Conservation (phyloP, 1,140 invertebrate genomes). For the Drosophila trapezifrons region DNA sequence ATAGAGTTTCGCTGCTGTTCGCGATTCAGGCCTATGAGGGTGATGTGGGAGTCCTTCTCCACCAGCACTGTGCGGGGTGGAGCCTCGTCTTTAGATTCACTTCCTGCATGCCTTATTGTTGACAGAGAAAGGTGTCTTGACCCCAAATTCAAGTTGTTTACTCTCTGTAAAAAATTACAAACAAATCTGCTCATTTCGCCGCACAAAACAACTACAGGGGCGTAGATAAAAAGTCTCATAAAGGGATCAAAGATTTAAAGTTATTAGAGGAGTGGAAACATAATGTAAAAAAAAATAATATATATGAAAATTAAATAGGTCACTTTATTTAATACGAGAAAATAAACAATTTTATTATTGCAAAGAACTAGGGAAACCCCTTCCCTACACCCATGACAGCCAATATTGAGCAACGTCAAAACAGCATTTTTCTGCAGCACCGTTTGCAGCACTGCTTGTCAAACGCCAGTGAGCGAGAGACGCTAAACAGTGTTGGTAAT, state of each 20-base stretch:
- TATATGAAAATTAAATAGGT: too few species aligned
- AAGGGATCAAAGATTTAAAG: not conserved
- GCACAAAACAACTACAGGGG: conserved; percentile 5
- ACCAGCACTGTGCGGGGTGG: conserved; percentile 53
- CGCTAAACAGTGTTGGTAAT: too few species aligned
- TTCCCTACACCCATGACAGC: not conserved
- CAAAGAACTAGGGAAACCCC: too few species aligned
- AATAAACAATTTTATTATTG: too few species aligned
- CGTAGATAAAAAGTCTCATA: not conserved
- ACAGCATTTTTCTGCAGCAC: not conserved
- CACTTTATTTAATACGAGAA: too few species aligned
- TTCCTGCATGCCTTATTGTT: conserved; percentile 5
- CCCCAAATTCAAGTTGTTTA: conserved; percentile 9
- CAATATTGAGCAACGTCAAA: conserved; percentile 43
- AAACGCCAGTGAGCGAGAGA: conserved; percentile 30
- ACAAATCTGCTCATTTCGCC: conserved; percentile 54
- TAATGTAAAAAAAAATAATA: not conserved
- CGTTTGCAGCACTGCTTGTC: conserved; percentile 52
- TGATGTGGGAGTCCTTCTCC: conserved; percentile 86
- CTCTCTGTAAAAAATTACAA: conserved; percentile 35
- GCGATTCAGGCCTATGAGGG: conserved; percentile 93
- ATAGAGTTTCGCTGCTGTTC: conserved; percentile 92
- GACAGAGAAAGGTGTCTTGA: conserved; percentile 22
- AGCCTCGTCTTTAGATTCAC: not conserved
- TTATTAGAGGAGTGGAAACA: too few species aligned